Evolutionary conservation across 1,140 invertebrate genomes (phyloP).

Genomic region (Ctenoplectra terminalis): DNA sequence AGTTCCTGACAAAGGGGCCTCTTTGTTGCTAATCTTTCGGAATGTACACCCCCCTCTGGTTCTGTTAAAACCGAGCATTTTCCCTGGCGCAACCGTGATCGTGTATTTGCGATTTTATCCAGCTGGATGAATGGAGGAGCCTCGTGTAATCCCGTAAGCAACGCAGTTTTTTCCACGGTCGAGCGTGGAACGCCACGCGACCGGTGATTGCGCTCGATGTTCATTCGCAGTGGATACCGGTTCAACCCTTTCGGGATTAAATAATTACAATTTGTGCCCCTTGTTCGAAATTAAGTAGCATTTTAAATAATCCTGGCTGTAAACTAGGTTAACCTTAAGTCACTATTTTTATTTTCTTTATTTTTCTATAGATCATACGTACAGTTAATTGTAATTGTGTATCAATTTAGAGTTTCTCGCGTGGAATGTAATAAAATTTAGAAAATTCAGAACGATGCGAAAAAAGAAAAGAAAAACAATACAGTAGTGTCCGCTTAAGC

Average conservation of each 20-base stretch:
- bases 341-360: too few species aligned
- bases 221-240: neutral
- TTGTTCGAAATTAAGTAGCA: neutral
- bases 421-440: too few species aligned
- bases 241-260: neutral
- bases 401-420: too few species aligned
- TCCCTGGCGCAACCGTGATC: neutral
- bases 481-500: too few species aligned
- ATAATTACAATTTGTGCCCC: too few species aligned
- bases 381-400: too few species aligned
- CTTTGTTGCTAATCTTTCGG: conserved; percentile 35
- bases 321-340: too few species aligned
- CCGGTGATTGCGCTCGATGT: conserved; percentile 5
- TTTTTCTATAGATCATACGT: too few species aligned
- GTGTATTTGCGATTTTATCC: conserved; percentile 36
- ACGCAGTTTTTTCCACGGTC: conserved; percentile 8
- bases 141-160: conserved; percentile 28
- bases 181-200: neutral
- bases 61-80: neutral
- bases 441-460: too few species aligned
- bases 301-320: neutral
- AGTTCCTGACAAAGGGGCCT: conserved; percentile 24
- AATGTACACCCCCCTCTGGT: neutral
- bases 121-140: neutral
- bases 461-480: too few species aligned